Conservation (phyloP, 2,797 vertebrate genomes). For the Lepus townsendii region DNA sequence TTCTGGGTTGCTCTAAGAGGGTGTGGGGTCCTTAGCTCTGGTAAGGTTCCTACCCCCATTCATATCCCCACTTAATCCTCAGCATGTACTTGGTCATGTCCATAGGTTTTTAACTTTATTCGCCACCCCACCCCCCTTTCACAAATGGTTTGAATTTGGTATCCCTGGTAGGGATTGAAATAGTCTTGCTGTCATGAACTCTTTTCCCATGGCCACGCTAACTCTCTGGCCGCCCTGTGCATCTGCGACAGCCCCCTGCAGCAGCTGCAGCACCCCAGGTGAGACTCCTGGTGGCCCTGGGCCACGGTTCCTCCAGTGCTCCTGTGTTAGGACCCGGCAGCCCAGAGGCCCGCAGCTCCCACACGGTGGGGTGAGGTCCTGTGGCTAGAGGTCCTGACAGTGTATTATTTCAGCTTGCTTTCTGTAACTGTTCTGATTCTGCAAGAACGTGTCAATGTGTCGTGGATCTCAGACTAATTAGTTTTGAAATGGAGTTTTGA, state of each 20-base stretch:
- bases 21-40: conserved; percentile 7
- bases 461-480: conserved; percentile 99
- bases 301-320: conserved; percentile 60
- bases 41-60: conserved; percentile 36
- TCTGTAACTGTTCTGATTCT: conserved; percentile 91
- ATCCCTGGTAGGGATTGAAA: not conserved
- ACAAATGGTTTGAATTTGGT: not conserved
- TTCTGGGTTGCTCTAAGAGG: conserved; percentile 44
- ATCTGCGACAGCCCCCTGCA: conserved; percentile 23
- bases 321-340: conserved; percentile 66
- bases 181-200: not conserved
- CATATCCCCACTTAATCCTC: not conserved
- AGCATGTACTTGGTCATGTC: conserved; percentile 7
- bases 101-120: conserved; percentile 64
- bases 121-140: not conserved
- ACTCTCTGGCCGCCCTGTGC: conserved; percentile 17
- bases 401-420: conserved; percentile 89
- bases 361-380: conserved; percentile 73
- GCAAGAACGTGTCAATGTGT: conserved; percentile 95
- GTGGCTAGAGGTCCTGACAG: conserved; percentile 86
- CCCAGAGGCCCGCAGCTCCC: conserved; percentile 70
- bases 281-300: conserved; percentile 25
- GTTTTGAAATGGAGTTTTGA: conserved; percentile 99
- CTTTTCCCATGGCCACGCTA: not conserved
- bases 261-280: conserved; percentile 46